Evolutionary conservation across 2,888 invertebrate genomes (phyloP), one percentile per base, ranked within the genome.

Genomic region (Blera fallax): DNA sequence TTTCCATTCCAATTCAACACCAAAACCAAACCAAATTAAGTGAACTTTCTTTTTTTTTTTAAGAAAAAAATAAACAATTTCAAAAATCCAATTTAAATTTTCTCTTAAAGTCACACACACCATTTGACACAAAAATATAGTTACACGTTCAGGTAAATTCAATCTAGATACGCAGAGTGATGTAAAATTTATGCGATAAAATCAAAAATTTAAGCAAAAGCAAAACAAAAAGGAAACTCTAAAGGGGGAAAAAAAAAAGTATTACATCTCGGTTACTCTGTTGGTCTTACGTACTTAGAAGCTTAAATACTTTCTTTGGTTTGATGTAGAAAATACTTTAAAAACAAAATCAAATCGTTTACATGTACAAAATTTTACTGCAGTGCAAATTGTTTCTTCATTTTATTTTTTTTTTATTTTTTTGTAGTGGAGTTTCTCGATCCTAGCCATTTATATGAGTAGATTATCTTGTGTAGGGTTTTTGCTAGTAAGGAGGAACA

Each of bases 301-400:
- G 73, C 72, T 67, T 62, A 18, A n/a, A 21, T 45, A 64, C 43
- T 37, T 43, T 80, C 4, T 70, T 21, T 29, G 24, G 27, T n/a
- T 40, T 32, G 14, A 14, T 64, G 14, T 43, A 27, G 10, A 50
- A 11, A 56, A 52, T 77, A 54, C 24, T 72, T 56, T 16, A 48
- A 14, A 74, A 58, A 58, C 43, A 74, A 74, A 73, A 79, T 32
- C 11, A 54, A 64, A 62, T 7, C 29, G 50, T 74, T 78, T 74
- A 84, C 73, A 83, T 73, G 34, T 78, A 73, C 34, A 78, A 69
- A 76, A 74, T 64, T 37, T 84, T 80, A 84, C 84, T 84, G 84
- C 84, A 84, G 84, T 84, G 84, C 84, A 84, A 84, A 84, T 84
- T 84, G 69, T 79, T 84, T 84, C 32, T 62, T 78, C n/a, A 64